Percentiles rank a stretch among this genome's conserved stretches.
Conservation (phyloP, 64 coral and sea anemone species). For the Montipora capricornis region DNA sequence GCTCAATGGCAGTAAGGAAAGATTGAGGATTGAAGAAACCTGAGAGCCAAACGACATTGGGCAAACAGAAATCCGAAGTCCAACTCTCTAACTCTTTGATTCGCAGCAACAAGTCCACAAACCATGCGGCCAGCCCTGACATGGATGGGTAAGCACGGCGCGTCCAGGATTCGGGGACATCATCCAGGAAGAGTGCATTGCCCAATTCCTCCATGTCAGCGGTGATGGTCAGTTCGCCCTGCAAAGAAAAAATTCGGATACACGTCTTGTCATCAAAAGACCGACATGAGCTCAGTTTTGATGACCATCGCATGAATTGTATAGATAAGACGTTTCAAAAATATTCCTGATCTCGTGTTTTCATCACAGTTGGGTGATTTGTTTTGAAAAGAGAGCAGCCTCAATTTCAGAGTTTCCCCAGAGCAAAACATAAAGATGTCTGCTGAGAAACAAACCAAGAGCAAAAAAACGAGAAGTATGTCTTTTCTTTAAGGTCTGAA, state of each 20-base stretch:
- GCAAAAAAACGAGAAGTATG: no score
- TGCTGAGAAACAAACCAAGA: no score
- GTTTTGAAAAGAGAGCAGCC: no score
- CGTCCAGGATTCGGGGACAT: conserved; percentile 96
- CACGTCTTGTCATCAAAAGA: no score
- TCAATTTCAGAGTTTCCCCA: no score
- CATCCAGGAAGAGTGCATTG: conserved; percentile 91
- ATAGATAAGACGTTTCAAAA: no score
- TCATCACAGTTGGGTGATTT: no score
- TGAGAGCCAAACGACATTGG: conserved; percentile 98
- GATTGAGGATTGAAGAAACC: conserved; percentile 99
- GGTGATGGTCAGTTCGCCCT: conserved; percentile 99
- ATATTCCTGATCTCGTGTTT: no score
- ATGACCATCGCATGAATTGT: no score
- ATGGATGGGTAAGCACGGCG: conserved; percentile 99
- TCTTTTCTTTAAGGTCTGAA: no score
- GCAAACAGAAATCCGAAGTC: conserved; percentile 98
- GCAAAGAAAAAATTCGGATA: not conserved
- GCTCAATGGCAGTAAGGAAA: conserved; percentile 98
- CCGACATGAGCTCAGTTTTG: no score
- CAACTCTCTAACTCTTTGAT: conserved; percentile 99
- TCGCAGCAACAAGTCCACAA: conserved; percentile 90
- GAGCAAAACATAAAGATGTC: no score
- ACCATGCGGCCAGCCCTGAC: conserved; percentile 96
- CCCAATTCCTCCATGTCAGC: conserved; percentile 99